Base-by-base conservation (phyloP, 2,113 vertebrate species). In the Malurus melanocephalus region DNA sequence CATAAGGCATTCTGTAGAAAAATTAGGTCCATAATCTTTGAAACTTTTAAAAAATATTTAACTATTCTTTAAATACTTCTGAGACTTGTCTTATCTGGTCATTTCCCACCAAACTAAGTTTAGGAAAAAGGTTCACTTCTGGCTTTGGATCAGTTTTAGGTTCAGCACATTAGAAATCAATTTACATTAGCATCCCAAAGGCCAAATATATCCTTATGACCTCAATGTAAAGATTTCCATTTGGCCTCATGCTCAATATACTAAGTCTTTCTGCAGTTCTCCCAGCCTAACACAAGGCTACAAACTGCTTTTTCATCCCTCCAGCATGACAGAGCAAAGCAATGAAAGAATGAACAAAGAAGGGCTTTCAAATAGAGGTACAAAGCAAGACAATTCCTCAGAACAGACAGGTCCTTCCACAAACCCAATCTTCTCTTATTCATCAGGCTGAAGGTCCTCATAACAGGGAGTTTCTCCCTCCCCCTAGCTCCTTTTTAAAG, bases 241-340 rank as follows among this genome's bases (percentile, higher is more conserved):
- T 75, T 52, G 23, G 35, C 40, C 30, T 17, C 71, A 84, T 48
- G 13, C 66, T 59, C 20, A 89, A 51, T 30, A 68, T 4, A 61
- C 16, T 40, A 18, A 3, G 20, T 51, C n/a, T 18, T 72, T 86
- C 74, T 91, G 32, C 73, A 67, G 57, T 23, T 79, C 38, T 73
- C 72, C 32, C 49, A 81, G 52, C 11, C 76, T 80, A 74, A 74
- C 14, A 75, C 11, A 42, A 71, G 32, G 35, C 77, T 93, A 75
- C 64, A 72, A 90, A 73, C 51, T 40, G 22, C 13, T 86, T 61
- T 51, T 71, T 69, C 65, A 81, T 35, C 51, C 53, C 73, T 73
- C 43, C 48, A 86, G 71, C 69, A 69, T 11, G 73, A 94, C 80
- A 94, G 66, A 86, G 82, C 78, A 91, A 95, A 96, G 90, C 87